Conservation (phyloP, 2,113 vertebrate genomes). For the Neotragus pygmaeus region DNA sequence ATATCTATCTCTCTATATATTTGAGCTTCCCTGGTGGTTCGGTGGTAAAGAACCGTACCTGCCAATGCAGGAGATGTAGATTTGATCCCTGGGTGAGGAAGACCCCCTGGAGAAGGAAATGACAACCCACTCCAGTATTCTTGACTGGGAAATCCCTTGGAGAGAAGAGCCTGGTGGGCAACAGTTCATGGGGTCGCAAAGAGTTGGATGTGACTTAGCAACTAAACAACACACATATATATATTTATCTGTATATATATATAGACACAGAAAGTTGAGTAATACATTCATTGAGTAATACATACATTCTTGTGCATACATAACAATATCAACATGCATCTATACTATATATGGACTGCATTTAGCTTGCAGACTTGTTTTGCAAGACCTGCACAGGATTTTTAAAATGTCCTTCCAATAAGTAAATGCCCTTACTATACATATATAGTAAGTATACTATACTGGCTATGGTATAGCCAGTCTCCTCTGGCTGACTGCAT, state of each 20-base stretch:
- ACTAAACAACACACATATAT: neutral
- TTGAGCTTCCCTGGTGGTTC: neutral
- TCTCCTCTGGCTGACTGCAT: neutral
- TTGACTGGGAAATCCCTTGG: neutral
- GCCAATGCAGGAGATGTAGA: neutral
- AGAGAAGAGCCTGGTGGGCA: neutral
- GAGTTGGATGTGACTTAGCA: neutral
- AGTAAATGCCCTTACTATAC: neutral
- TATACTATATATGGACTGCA: too few species aligned
- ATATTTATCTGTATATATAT: neutral
- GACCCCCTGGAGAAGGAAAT: neutral
- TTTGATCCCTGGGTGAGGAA: neutral
- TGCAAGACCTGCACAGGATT: neutral
- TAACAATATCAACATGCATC: neutral
- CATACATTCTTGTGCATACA: neutral
- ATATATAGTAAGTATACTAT: neutral
- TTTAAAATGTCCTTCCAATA: neutral
- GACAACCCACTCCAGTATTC: neutral
- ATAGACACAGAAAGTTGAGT: neutral
- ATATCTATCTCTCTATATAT: neutral
- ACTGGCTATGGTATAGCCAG: neutral
- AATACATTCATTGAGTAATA: too few species aligned
- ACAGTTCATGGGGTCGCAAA: neutral
- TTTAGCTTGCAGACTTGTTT: neutral
- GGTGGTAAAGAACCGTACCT: neutral